Evolutionary conservation across 2,888 invertebrate genomes (phyloP), one percentile per base, ranked within the genome.

Genomic region (Caenorhabditis zanzibari): DNA sequence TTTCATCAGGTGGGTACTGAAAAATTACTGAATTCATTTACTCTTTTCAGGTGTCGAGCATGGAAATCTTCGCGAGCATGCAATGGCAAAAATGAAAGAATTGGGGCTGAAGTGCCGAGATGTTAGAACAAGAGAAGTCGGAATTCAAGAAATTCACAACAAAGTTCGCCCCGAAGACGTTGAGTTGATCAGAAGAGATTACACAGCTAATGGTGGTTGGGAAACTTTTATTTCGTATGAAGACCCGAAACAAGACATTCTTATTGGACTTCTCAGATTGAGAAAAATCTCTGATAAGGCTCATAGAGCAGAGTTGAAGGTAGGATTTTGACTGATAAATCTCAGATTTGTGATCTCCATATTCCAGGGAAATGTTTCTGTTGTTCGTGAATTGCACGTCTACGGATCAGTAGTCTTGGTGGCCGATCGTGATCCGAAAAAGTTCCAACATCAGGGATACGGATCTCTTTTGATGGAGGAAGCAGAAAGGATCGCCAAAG

Each of bases 371-470:
- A 85, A 87, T 32, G 89, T 89, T 90, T 98, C 98, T 0, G 96
- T 99, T 90, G 96, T 99, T 0, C 94, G 99, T 58, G 99, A 99
- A 93, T 94, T 99, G 64, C 99, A 99, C 93, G 98, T 99, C 0
- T 99, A 99, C 93, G 99, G 99, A 10, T 97, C 96, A 90, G 98
- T 98, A 22, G 98, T 99, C 0, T 97, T 98, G 0, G 96, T 99
- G 3, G 87, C 91, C 0, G 95, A 92, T 95, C 92, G 97, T 63
- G 98, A 99, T 93, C 96, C 97, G 0, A 96, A 96, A 0, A 99
- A 98, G 93, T 99, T 99, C 93, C 99, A 99, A 92, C 99, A 99
- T 93, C 98, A 98, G 75, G 99, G 99, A 0, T 98, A 96, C 93
- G 99, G 99, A 2, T 96, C 96, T 94, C 94, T 98, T n/a, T 93